These are phyloP conservation scores for Cremastinae sp. DNA, from an alignment of 2,888 invertebrate species.

Conservation along the genomic window DNA sequence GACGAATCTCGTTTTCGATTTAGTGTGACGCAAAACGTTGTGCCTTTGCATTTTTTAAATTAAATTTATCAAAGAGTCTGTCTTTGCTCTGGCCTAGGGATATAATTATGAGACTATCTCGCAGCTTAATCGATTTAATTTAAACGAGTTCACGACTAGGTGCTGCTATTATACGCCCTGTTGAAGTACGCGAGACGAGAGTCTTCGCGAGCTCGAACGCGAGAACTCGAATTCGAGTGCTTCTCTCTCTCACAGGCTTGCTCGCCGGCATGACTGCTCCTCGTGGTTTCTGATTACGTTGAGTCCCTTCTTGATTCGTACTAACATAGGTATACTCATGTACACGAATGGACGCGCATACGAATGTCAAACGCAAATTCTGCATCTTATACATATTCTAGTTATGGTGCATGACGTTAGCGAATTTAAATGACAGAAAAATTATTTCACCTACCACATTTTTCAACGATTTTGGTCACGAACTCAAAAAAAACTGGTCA, in stretches of 20 bases:
- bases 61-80: too few species aligned
- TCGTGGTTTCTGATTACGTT: slow-evolving; percentile 45
- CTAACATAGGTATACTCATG: too few species aligned
- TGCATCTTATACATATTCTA: slow-evolving; percentile 13
- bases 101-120: not conserved
- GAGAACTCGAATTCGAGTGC: slow-evolving; percentile 27
- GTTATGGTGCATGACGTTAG: slow-evolving; percentile 2
- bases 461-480: too few species aligned
- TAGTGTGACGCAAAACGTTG: not conserved
- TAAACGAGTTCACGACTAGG: not conserved
- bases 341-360: too few species aligned
- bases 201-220: slow-evolving; percentile 30
- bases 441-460: not conserved
- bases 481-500: too few species aligned
- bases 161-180: not conserved
- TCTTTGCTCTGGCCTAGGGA: too few species aligned
- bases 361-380: slow-evolving; percentile 42
- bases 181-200: slow-evolving; percentile 8
- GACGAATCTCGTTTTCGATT: not conserved
- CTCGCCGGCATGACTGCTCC: not conserved
- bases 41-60: too few species aligned
- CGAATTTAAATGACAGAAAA: slow-evolving; percentile 6
- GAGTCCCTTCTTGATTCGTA: not conserved
- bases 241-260: not conserved
- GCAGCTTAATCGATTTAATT: slow-evolving; percentile 35